Evolutionary conservation across 2,888 invertebrate genomes (phyloP).

Genomic region (Drosophila algonquin): DNA sequence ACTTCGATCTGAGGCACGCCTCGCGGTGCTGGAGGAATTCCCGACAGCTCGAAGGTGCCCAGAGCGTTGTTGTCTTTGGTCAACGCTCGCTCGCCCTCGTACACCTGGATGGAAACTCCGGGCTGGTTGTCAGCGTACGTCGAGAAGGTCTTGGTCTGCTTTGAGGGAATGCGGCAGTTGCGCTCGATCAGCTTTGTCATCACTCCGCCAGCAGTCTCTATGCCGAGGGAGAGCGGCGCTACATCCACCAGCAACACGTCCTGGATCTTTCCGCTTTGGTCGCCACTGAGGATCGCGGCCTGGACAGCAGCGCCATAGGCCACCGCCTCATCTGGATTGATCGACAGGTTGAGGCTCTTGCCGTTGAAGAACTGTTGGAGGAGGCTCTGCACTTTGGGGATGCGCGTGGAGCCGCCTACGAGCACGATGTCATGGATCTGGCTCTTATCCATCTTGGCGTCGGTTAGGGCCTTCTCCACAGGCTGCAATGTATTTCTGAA

Average conservation of each 20-base stretch:
- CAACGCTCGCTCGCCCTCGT: conserved; percentile 93
- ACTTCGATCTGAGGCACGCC: conserved; percentile 95
- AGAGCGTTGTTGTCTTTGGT: conserved; percentile 96
- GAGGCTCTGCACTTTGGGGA: conserved; percentile 90
- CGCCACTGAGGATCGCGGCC: conserved; percentile 89
- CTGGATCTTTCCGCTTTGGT: conserved; percentile 89
- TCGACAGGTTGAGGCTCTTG: conserved; percentile 89
- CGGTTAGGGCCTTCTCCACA: conserved; percentile 90
- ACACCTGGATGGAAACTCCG: conserved; percentile 89
- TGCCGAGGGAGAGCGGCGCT: conserved; percentile 88
- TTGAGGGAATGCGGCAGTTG: conserved; percentile 89
- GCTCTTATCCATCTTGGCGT: conserved; percentile 91
- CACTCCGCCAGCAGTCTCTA: conserved; percentile 92
- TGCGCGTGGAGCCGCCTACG: conserved; percentile 92
- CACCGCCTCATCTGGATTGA: conserved; percentile 92
- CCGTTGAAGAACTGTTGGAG: conserved; percentile 90
- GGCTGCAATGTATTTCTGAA: conserved; percentile 90
- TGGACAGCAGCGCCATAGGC: conserved; percentile 91
- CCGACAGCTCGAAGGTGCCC: conserved; percentile 97
- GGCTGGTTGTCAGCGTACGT: conserved; percentile 93
- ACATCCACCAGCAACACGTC: conserved; percentile 89
- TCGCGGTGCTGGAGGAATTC: conserved; percentile 94
- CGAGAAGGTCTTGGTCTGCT: conserved; percentile 89
- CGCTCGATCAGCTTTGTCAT: conserved; percentile 91
- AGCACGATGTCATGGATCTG: conserved; percentile 91